Evolutionary conservation across 2,113 vertebrate genomes (phyloP).

Genomic region (Boulengerochromis microlepis): DNA sequence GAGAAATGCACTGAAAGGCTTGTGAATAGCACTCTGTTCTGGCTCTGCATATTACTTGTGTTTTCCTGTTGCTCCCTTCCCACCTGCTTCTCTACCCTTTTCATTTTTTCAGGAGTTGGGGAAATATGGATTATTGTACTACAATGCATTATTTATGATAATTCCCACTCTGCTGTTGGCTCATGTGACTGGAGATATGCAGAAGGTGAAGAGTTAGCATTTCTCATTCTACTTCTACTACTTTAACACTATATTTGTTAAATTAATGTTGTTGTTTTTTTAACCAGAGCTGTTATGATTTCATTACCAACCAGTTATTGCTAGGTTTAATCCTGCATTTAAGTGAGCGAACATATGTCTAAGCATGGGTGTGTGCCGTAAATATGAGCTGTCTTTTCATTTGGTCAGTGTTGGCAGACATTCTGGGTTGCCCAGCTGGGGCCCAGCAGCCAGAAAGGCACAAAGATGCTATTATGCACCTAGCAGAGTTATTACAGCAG

Average conservation of each 20-base stretch:
- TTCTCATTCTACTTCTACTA: not conserved
- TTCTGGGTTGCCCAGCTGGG: conserved; percentile 55
- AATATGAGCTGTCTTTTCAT: conserved; percentile 33
- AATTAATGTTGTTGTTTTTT: not conserved
- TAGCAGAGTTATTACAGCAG: conserved; percentile 43
- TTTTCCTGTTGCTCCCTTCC: not conserved
- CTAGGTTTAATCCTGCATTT: not conserved
- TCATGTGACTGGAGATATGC: conserved; percentile 84
- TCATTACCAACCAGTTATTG: not conserved
- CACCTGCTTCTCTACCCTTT: not conserved
- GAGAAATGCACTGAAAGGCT: conserved; percentile 35
- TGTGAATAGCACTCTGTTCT: conserved; percentile 49
- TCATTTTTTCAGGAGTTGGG: conserved; percentile 83
- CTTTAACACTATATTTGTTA: not conserved
- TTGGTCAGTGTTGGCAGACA: conserved; percentile 48
- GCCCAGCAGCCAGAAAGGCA: conserved; percentile 52
- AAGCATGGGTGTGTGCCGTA: conserved; percentile 5
- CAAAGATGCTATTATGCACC: conserved; percentile 72
- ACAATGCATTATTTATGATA: conserved; percentile 97
- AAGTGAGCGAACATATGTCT: not conserved
- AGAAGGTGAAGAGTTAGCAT: conserved; percentile 76
- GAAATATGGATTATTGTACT: conserved; percentile 94
- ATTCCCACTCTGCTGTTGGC: conserved; percentile 85
- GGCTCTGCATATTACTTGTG: not conserved
- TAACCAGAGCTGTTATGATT: not conserved